phyloP scores from a whole-genome alignment of 2,888 invertebrate genomes.

The Axea sp. region DNA sequence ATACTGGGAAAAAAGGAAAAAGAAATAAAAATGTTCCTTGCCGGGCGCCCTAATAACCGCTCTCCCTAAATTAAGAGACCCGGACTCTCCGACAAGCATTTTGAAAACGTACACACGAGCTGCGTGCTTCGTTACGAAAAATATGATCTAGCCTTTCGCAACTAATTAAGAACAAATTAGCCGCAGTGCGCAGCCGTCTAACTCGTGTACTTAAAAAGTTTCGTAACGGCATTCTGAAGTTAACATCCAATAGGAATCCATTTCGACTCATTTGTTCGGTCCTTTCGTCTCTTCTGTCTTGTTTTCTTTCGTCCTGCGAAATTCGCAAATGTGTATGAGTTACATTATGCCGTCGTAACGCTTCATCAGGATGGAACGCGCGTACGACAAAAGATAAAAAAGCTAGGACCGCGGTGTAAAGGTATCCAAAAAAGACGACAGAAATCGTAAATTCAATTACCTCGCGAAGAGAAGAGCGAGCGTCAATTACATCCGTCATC shows the following conservation, averaged over 20 bases:
- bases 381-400: constrained; percentile 35
- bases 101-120: constrained; percentile 7
- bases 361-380: constrained; percentile 51
- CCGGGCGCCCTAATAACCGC: constrained; percentile 26
- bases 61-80: constrained; percentile 51
- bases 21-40: constrained; percentile 1
- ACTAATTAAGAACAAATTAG: constrained; percentile 61
- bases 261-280: constrained; percentile 40
- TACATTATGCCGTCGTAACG: constrained; percentile 50
- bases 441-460: constrained; percentile 75
- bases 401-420: constrained; percentile 17
- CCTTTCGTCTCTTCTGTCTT: neutral
- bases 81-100: constrained; percentile 12
- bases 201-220: constrained; percentile 34
- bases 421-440: constrained; percentile 65
- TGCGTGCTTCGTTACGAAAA: constrained; percentile 42
- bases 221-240: constrained; percentile 35
- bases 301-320: constrained; percentile 34
- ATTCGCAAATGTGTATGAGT: constrained; percentile 51
- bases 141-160: constrained; percentile 55
- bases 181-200: constrained; percentile 25
- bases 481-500: constrained; percentile 77
- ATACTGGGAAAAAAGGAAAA: constrained; percentile 4
- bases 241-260: constrained; percentile 37
- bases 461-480: constrained; percentile 64